Evolutionary conservation across 1,140 invertebrate species (phyloP), one percentile per base, ranked within the genome.

Genomic region (Sipha flava): DNA sequence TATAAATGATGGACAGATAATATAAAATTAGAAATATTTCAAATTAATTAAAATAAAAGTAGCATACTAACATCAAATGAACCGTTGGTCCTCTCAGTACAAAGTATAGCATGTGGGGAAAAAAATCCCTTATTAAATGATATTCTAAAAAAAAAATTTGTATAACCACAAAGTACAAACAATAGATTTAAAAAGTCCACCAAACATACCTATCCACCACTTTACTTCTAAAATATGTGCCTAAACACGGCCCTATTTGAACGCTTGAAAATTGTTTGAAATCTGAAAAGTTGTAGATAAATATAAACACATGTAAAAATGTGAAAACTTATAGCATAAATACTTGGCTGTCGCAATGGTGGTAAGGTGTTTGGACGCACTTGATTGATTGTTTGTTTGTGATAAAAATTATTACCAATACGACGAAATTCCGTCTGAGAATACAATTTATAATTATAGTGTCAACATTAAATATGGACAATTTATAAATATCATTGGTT

Each of bases 211-310:
- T 77, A 77, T 77, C 34, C 5, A 59, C 52, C 73, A 59, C 57
- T 57, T 57, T 77, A 18, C 34, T 57, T 59, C 34, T 77, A 6
- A 57, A 43, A 52, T 52, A 21, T 34, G 52, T 57, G 6, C 34
- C 34, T 75, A 75, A 57, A 2, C 37, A 77, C 12, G 52, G 23
- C 37, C 73, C 73, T 77, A 77, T 26, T 12, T n/a, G 34, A 26
- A 18, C n/a, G 16, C 21, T 59, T 59, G 73, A 59, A 43, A 77
- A 77, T 77, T 57, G 72, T 75, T 75, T 75, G 31, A 75, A 75
- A 75, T 52, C 72, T 75, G 72, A 75, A 75, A 75, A 23, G 9
- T 43, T 26, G 12, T 21, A 75, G n/a, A 34, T 34, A 73, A 34
- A 54, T 23, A 37, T 43, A 26, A 37, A 57, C 21, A 37, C 54